Conservation (phyloP, 2,113 vertebrate genomes). For the Engystomops pustulosus region DNA sequence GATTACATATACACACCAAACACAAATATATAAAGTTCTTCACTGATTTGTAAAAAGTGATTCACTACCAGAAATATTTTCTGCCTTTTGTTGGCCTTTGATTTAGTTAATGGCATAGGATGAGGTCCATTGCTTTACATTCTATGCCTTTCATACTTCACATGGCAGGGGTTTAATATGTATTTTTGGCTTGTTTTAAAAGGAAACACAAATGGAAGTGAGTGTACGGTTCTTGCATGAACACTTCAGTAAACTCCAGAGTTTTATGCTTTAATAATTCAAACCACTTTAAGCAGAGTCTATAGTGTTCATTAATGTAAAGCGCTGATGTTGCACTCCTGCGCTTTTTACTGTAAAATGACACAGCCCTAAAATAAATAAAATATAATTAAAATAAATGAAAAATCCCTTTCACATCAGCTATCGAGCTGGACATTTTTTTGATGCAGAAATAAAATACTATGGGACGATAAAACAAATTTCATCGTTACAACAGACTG, state of each 20-base stretch:
- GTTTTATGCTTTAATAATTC: conserved; percentile 52
- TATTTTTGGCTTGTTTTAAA: conserved; percentile 22
- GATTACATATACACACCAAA: too few species aligned
- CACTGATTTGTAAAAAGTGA: not conserved
- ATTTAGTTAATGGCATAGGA: not conserved
- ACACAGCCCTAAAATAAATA: not conserved
- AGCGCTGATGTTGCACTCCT: conserved; percentile 27
- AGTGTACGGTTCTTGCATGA: conserved; percentile 18
- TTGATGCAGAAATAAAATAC: not conserved
- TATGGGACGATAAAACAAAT: not conserved
- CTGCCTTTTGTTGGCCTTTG: not conserved
- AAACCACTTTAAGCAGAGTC: conserved; percentile 17
- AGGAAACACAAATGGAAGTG: not conserved
- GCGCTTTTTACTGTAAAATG: not conserved
- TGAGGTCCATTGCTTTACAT: not conserved
- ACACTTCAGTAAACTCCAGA: conserved; percentile 19
- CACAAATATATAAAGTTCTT: too few species aligned
- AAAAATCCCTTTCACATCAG: not conserved
- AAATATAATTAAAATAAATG: conserved; percentile 15
- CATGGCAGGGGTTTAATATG: not conserved
- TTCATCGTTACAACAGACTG: not conserved
- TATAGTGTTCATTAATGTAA: not conserved
- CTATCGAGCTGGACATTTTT: not conserved
- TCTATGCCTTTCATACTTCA: not conserved
- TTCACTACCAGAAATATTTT: conserved; percentile 1